phyloP scores from a whole-genome alignment of 2,888 invertebrate genomes.

The Homarus gammarus region DNA sequence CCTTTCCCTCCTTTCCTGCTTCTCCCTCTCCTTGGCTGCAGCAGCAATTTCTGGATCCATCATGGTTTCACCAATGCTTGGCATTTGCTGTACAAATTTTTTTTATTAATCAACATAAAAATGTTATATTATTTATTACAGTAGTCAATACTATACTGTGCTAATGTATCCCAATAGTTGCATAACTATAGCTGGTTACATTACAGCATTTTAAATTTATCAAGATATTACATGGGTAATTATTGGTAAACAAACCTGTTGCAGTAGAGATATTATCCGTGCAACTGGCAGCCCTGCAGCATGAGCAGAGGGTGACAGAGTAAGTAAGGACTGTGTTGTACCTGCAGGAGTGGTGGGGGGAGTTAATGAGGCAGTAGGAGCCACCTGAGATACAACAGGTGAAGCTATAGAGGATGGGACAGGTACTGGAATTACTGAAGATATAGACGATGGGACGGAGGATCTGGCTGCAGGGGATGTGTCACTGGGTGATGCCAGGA shows the following conservation, averaged over 20 bases:
- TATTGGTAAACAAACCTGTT: constrained; percentile 54
- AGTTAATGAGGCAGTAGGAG: background rate
- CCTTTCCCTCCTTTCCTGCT: constrained; percentile 66
- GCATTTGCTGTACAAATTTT: constrained; percentile 46
- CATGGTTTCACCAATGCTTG: constrained; percentile 23
- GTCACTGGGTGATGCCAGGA: background rate
- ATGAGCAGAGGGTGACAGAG: constrained; percentile 21
- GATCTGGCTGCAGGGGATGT: background rate
- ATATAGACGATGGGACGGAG: constrained; percentile 11
- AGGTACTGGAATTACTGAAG: constrained; percentile 17
- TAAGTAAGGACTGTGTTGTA: background rate
- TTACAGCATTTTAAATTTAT: too few species aligned
- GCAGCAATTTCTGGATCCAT: constrained; percentile 53
- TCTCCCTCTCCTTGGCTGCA: constrained; percentile 48
- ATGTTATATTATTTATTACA: too few species aligned
- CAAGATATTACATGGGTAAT: background rate
- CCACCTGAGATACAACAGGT: background rate
- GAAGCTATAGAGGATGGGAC: constrained; percentile 13
- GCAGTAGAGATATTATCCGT: constrained; percentile 68
- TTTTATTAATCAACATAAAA: background rate
- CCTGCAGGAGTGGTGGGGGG: constrained; percentile 15
- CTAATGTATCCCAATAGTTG: too few species aligned
- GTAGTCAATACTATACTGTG: too few species aligned
- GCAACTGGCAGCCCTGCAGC: constrained; percentile 58
- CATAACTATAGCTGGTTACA: background rate